A percentile compares a stretch with the other conserved stretches of the same genome.
Evolutionary conservation across 2,797 vertebrate genomes (phyloP).

Genomic region (Intellagama lesueurii): DNA sequence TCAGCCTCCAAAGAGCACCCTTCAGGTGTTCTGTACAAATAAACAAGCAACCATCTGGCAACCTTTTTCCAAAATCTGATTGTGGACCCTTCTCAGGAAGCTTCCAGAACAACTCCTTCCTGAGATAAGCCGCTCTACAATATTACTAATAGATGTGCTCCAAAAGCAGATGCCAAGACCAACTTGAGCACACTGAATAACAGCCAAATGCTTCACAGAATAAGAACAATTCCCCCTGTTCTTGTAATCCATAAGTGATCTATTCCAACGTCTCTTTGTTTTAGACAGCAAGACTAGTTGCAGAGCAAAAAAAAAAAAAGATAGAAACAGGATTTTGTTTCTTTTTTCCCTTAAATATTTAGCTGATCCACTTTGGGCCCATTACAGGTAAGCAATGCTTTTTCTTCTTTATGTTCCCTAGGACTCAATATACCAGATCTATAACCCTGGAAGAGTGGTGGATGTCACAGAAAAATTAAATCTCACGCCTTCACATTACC

Average conservation of each 20-base stretch:
- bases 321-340: neutral
- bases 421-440: too few species aligned
- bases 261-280: neutral
- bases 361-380: neutral
- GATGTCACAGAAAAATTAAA: too few species aligned
- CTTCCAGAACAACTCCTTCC: neutral
- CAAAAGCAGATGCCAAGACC: slow-evolving; percentile 1
- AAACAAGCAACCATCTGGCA: slow-evolving; percentile 6
- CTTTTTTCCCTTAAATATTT: neutral
- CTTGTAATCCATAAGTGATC: neutral
- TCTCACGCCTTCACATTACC: too few species aligned
- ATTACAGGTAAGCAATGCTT: too few species aligned
- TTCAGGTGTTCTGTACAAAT: neutral
- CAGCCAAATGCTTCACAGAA: neutral
- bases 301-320: neutral
- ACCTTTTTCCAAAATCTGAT: neutral
- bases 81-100: neutral
- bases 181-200: neutral
- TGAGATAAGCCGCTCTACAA: neutral
- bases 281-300: neutral
- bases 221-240: neutral
- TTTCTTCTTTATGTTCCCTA: too few species aligned
- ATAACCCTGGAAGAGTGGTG: too few species aligned
- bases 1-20: neutral
- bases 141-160: neutral